phyloP scores from a whole-genome alignment of 2,797 vertebrate genomes.

The Fratercula arctica region DNA sequence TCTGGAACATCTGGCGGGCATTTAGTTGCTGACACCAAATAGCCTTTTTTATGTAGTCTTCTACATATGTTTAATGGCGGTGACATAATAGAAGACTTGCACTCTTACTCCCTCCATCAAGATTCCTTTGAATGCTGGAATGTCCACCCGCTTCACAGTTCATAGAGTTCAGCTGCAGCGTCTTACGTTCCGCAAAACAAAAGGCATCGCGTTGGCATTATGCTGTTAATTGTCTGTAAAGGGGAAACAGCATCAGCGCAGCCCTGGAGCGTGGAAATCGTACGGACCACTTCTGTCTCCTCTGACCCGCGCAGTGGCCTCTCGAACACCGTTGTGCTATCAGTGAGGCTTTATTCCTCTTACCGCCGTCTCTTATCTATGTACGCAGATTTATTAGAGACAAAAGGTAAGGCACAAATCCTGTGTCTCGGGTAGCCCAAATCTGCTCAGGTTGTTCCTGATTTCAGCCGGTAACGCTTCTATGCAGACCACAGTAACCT shows the following conservation, averaged over 20 bases:
- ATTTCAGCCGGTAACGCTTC: neutral
- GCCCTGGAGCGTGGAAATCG: neutral
- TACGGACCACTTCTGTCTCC: fast-evolving
- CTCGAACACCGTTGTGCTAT: neutral
- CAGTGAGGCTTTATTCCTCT: neutral
- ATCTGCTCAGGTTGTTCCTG: neutral
- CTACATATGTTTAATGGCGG: fast-evolving
- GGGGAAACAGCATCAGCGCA: neutral
- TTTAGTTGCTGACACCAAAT: neutral
- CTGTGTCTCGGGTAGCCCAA: neutral
- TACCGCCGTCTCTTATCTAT: fast-evolving
- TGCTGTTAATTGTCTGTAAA: neutral
- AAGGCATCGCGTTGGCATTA: neutral
- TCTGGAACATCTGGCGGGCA: too few species aligned
- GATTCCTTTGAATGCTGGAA: neutral
- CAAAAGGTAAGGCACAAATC: fast-evolving
- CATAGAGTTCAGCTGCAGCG: neutral
- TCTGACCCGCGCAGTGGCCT: fast-evolving
- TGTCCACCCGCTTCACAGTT: neutral
- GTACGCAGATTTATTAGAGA: neutral
- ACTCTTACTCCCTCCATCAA: neutral
- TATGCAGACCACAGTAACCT: fast-evolving
- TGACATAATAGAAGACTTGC: neutral
- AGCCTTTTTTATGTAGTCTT: neutral
- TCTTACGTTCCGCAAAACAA: fast-evolving